Evolutionary conservation across 2,113 vertebrate species (phyloP), one percentile per base, ranked within the genome.

Genomic region (Drymodes brunneopygia): DNA sequence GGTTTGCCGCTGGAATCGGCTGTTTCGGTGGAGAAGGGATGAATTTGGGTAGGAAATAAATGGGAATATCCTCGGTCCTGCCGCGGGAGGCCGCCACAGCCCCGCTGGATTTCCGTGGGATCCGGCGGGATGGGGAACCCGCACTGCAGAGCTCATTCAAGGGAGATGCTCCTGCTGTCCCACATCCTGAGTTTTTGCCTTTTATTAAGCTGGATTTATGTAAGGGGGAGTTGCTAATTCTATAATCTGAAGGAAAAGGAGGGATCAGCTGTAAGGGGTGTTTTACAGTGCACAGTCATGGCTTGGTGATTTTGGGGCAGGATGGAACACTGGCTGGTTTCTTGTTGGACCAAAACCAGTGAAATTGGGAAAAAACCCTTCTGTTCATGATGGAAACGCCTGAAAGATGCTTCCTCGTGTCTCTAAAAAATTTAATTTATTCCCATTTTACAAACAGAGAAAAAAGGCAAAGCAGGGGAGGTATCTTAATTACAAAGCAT

Each of bases 21-120:
- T 0, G 6, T 18, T 0, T 5, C 35, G 0, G 0, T 8, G 17
- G 42, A 27, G 60, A 4, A 27, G 3, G 20, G 64, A 3, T 67
- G 7, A 13, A 48, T 65, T 22, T 0, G 0, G 1, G 22, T 2
- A 3, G 21, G 27, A 6, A 69, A 38, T 19, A 4, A 44, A 18
- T 27, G 0, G 0, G 33, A 1, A 7, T 6, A 2, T 19, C 25
- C 22, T 7, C 5, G 5, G 6, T 58, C 6, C 25, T 9, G 47
- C 97, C 97, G 22, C 92, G 1, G 83, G 95, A 64, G 92, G 96
- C 19, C 96, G 91, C 92, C 74, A 4, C 15, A 74, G 70, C 47
- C 87, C 64, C 23, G 3, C 0, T 18, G 83, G 16, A 17, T 50
- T 86, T 42, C 35, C 70, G 1, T 2, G 48, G 22, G 47, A 31